Evolutionary conservation across 2,797 vertebrate species (phyloP).

Genomic region (Brachyalestes nurse): DNA sequence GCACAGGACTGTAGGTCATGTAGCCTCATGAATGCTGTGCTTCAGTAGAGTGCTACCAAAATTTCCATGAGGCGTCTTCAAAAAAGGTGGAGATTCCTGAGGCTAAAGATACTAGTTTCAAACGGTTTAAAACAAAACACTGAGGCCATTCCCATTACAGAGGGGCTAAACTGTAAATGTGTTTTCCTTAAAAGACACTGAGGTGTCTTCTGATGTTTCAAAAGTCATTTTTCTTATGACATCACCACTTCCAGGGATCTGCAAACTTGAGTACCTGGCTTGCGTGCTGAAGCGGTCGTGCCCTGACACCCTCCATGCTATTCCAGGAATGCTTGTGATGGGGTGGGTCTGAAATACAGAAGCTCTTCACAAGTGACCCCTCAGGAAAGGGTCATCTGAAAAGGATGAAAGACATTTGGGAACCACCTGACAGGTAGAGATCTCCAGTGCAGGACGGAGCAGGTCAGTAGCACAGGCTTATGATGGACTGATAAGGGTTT

Average conservation of each 20-base stretch:
- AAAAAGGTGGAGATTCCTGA: too few species aligned
- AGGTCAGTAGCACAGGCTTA: slow-evolving; percentile 2
- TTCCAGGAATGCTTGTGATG: slow-evolving; percentile 44
- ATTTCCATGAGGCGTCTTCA: too few species aligned
- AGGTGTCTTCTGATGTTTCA: not conserved
- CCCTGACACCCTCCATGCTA: slow-evolving; percentile 23
- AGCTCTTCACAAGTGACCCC: not conserved
- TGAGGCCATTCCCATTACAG: not conserved
- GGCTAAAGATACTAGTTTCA: too few species aligned
- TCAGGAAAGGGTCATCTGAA: slow-evolving; percentile 19
- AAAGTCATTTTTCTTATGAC: not conserved
- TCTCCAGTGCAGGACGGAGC: not conserved
- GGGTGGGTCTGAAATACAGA: not conserved
- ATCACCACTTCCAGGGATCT: not conserved
- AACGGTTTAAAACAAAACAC: too few species aligned
- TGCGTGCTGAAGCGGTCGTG: not conserved
- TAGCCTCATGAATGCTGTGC: too few species aligned
- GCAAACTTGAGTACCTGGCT: not conserved
- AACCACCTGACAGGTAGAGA: not conserved
- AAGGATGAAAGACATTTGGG: slow-evolving; percentile 16
- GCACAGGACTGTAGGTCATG: too few species aligned
- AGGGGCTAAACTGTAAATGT: not conserved
- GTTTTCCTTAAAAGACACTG: not conserved
- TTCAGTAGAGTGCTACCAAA: too few species aligned
- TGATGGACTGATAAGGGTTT: not conserved